Percentiles rank a stretch among this genome's conserved stretches.
These are phyloP conservation scores for Mormyrus hasselquistii DNA, from an alignment of 2,797 vertebrate genomes.

Conservation along the genomic window DNA sequence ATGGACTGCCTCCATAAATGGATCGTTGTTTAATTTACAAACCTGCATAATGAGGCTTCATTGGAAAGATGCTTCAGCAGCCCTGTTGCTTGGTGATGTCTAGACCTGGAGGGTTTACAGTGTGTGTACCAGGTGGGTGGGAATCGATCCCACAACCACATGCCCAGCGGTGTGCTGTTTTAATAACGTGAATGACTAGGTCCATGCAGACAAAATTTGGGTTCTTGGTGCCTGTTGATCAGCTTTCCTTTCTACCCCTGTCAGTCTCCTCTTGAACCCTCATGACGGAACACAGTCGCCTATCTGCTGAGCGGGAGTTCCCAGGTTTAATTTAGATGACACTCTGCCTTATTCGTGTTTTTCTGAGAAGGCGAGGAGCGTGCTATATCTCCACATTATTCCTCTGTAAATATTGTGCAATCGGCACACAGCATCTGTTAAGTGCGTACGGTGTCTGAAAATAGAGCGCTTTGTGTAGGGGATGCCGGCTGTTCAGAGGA, in stretches of 20 bases:
- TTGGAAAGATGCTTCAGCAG: neutral
- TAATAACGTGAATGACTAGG: neutral
- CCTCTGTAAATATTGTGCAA: neutral
- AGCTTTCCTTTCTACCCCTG: neutral
- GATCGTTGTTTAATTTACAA: neutral
- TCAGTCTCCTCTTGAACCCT: neutral
- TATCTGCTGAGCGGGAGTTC: neutral
- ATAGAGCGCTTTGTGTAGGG: neutral
- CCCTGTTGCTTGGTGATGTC: neutral
- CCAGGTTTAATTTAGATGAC: neutral
- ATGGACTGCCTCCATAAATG: neutral
- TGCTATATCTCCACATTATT: neutral
- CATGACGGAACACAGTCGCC: neutral
- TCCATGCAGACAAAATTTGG: neutral
- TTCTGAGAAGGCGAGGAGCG: neutral
- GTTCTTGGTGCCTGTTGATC: neutral
- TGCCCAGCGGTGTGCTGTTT: neutral
- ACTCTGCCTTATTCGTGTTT: neutral
- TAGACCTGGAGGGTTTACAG: neutral
- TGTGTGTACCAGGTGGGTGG: neutral
- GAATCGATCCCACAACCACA: neutral
- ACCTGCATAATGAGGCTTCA: neutral
- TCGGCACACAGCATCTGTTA: neutral
- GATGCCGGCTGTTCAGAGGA: neutral
- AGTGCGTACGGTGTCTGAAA: neutral